phyloP scores from a whole-genome alignment of 2,888 invertebrate genomes.

The Asteroscopus sphinx region DNA sequence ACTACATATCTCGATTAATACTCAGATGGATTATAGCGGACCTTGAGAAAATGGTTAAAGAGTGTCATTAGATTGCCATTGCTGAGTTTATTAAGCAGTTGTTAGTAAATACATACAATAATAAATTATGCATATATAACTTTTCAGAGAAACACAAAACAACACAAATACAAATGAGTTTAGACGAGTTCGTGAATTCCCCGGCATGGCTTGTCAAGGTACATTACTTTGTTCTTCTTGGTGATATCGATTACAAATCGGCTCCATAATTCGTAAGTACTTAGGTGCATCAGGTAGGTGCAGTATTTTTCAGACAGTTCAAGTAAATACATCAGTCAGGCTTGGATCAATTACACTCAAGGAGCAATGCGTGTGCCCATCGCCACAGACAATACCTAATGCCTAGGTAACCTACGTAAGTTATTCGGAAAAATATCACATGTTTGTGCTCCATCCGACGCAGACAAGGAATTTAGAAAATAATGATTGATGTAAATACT shows the following conservation, averaged over 20 bases:
- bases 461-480: too few relatives aligned
- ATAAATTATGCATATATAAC: constrained; percentile 36
- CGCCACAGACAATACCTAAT: too few relatives aligned
- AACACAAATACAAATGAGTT: constrained; percentile 79
- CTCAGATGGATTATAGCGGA: neutral
- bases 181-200: constrained; percentile 87
- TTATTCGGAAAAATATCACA: too few relatives aligned
- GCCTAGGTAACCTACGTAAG: too few relatives aligned
- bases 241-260: constrained; percentile 19
- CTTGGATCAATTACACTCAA: constrained; percentile 1
- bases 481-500: too few relatives aligned
- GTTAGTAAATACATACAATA: neutral
- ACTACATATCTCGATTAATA: neutral
- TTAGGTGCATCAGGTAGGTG: constrained; percentile 15
- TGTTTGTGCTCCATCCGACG: too few relatives aligned
- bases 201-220: constrained; percentile 88
- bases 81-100: neutral
- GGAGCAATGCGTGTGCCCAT: neutral
- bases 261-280: constrained; percentile 31
- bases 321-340: neutral
- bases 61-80: neutral
- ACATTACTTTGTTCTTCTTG: constrained; percentile 55
- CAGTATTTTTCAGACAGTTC: constrained; percentile 8
- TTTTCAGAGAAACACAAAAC: constrained; percentile 55
- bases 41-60: neutral